Conservation (phyloP, 2,888 invertebrate species). For the Sinotaia quadrata region DNA sequence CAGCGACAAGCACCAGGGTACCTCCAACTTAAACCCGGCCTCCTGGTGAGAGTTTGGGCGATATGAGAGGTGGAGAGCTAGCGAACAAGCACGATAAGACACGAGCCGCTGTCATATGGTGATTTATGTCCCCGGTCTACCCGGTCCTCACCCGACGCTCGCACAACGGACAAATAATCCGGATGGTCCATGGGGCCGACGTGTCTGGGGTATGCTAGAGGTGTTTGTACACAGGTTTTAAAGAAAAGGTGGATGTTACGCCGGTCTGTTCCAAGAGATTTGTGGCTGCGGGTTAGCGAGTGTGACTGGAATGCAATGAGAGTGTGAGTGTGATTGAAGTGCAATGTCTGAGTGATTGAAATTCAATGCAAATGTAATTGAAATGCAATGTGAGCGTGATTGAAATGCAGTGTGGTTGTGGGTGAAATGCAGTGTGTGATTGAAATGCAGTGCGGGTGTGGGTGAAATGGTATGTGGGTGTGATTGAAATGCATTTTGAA, state of each 20-base stretch:
- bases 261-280: too few species aligned
- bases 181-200: background rate
- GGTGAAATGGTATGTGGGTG: too few species aligned
- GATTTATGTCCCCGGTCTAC: background rate
- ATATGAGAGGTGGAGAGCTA: background rate
- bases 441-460: too few species aligned
- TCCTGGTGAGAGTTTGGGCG: too few species aligned
- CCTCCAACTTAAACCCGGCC: too few species aligned
- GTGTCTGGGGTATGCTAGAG: background rate
- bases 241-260: background rate
- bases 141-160: background rate
- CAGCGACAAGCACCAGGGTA: too few species aligned
- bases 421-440: too few species aligned
- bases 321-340: background rate
- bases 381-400: too few species aligned
- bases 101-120: background rate
- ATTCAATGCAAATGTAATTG: too few species aligned
- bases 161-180: background rate
- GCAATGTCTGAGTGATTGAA: too few species aligned
- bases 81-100: background rate
- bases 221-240: background rate
- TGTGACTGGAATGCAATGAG: background rate
- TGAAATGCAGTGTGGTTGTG: too few species aligned
- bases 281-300: background rate
- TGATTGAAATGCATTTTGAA: too few species aligned